Percentiles rank a stretch among this genome's conserved stretches.
Evolutionary conservation across 2,113 vertebrate species (phyloP).

Genomic region (Zosterops borbonicus): DNA sequence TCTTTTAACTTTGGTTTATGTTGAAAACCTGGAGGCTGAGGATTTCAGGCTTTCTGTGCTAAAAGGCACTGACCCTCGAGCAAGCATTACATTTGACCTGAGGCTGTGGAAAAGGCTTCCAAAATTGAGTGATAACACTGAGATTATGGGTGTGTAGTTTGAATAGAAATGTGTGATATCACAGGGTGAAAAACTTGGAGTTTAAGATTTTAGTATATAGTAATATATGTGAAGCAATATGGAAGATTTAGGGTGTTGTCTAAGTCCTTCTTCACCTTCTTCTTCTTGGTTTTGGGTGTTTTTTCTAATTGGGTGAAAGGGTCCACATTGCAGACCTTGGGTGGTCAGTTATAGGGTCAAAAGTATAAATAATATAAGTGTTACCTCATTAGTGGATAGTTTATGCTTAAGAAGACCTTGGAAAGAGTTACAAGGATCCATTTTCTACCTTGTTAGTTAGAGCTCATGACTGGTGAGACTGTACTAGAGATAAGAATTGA

Average conservation of each 20-base stretch:
- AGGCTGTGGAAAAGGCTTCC: not conserved
- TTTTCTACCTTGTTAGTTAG: not conserved
- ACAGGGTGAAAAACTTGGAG: not conserved
- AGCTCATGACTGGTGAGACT: not conserved
- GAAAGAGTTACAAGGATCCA: not conserved
- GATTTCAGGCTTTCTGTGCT: not conserved
- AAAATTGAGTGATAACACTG: not conserved
- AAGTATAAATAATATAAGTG: not conserved
- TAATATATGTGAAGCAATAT: not conserved
- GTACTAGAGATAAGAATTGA: not conserved
- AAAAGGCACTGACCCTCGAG: not conserved
- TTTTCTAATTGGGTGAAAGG: not conserved
- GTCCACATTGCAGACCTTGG: fast-evolving
- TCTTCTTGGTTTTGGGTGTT: not conserved
- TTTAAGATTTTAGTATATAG: not conserved
- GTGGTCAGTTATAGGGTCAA: not conserved
- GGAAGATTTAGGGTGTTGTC: not conserved
- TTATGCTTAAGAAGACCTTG: not conserved
- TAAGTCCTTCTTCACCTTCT: not conserved
- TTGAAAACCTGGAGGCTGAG: not conserved
- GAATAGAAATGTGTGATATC: not conserved
- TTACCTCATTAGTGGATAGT: not conserved
- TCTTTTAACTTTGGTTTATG: not conserved
- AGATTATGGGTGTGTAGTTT: not conserved
- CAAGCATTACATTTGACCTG: not conserved